Evolutionary conservation across 1,140 invertebrate genomes (phyloP).

Genomic region (Bombus sibiricus): DNA sequence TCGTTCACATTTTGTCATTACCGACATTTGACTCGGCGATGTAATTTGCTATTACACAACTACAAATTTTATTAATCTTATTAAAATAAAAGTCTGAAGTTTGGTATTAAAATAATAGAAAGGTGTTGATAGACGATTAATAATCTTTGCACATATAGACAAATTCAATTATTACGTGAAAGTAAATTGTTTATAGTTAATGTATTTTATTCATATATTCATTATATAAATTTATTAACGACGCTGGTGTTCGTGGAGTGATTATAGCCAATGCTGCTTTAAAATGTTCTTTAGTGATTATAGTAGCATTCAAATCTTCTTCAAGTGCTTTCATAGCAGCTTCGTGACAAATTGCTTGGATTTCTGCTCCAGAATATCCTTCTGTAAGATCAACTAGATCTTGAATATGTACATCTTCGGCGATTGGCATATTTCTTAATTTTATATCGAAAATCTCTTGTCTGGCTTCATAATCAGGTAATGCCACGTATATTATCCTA

Average conservation of each 20-base stretch:
- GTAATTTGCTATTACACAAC: neutral
- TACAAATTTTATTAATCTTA: slow-evolving; percentile 29
- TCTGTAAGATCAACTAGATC: slow-evolving; percentile 86
- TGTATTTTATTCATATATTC: slow-evolving; percentile 80
- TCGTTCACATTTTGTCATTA: slow-evolving; percentile 46
- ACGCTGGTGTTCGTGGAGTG: slow-evolving; percentile 87
- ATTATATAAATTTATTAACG: slow-evolving; percentile 88
- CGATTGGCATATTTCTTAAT: slow-evolving; percentile 85
- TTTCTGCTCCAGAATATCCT: slow-evolving; percentile 94
- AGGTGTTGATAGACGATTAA: neutral
- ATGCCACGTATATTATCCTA: slow-evolving; percentile 92
- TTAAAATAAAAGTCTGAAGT: slow-evolving; percentile 2
- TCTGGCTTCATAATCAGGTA: slow-evolving; percentile 90
- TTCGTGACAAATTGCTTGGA: slow-evolving; percentile 93
- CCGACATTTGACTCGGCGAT: slow-evolving; percentile 47
- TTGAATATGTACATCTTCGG: slow-evolving; percentile 85
- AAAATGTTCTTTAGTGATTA: slow-evolving; percentile 87
- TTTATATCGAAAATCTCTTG: slow-evolving; percentile 89
- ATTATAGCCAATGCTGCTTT: slow-evolving; percentile 86
- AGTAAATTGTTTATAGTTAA: slow-evolving; percentile 2
- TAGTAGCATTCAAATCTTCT: slow-evolving; percentile 85
- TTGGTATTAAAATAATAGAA: slow-evolving; percentile 25
- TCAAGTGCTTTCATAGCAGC: slow-evolving; percentile 91
- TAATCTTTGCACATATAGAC: neutral
- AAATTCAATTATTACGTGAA: slow-evolving; percentile 1